A percentile compares a stretch with the other conserved stretches of the same genome.
These are phyloP conservation scores for Chamaea fasciata DNA, from an alignment of 2,113 vertebrate species.

Conservation along the genomic window DNA sequence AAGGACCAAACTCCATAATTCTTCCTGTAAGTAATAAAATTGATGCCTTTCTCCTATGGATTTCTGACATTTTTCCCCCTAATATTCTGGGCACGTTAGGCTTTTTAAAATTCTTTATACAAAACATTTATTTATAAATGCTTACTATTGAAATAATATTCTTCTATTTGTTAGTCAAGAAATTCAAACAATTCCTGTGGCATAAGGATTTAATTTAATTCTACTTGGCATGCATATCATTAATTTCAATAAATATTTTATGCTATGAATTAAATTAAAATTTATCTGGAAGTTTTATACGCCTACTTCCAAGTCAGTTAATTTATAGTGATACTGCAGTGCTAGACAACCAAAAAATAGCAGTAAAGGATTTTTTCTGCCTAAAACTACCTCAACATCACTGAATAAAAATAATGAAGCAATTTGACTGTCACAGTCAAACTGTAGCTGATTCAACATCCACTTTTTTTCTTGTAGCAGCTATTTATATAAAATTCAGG, in stretches of 20 bases:
- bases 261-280: neutral
- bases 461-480: neutral
- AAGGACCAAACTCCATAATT: neutral
- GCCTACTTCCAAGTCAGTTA: neutral
- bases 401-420: neutral
- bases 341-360: rapidly evolving
- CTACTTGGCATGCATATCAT: neutral
- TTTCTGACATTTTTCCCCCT: neutral
- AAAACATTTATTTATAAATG: neutral
- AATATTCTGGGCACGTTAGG: neutral
- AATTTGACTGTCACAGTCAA: neutral
- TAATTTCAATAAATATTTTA: neutral
- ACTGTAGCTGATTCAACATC: neutral
- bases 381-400: neutral
- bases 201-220: neutral
- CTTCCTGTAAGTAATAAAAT: neutral
- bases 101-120: neutral
- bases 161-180: neutral
- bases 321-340: neutral
- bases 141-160: neutral
- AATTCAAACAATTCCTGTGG: neutral
- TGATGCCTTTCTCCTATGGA: neutral
- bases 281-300: neutral
- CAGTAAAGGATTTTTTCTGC: neutral
- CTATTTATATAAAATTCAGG: neutral